Evolutionary conservation across 1,140 invertebrate genomes (phyloP), one percentile per base, ranked within the genome.

Genomic region (Brachionus asplanchnoidis): DNA sequence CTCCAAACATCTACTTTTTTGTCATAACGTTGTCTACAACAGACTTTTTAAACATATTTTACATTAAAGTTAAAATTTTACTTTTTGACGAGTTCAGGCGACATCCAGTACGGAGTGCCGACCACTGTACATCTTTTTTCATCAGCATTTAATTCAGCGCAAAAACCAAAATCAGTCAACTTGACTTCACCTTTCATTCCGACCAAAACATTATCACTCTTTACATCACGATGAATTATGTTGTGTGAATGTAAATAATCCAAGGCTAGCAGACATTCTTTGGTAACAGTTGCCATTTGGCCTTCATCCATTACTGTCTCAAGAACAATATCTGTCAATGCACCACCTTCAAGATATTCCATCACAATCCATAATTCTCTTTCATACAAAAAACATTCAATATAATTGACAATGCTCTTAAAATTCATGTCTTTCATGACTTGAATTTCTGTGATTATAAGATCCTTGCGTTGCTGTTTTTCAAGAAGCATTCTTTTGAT

Each of bases 211-310:
- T 90, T 90, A 85, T 90, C 90, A 87, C 89, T 89, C 85, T 90
- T 90, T 70, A 90, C 90, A 86, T 90, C 90, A n/a, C 85, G 40
- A 77, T 86, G 85, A 70, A 85, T 85, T 17, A 86, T 85, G 50
- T 85, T 83, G 9, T 85, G 79, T 28, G 46, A 65, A 70, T 86
- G 85, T 3, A 86, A 40, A 73, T 40, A 86, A 17, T 85, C 73
- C 73, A 99, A 90, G 3, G 97, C 97, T 89, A 97, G 95, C 68
- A 99, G 90, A 68, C 88, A 98, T 95, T 91, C 84, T 66, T 86
- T 87, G 3, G 88, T 70, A 1, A 90, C 87, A 1, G 88, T 85
- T 44, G 89, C 89, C 84, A 89, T 89, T 84, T 89, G 88, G 14
- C 86, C 86, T 86, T 92, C 91, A 70, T 91, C 90, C 87, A 92